Base-by-base conservation (phyloP, 2,888 invertebrate species). In the Agrochola lychnidis region DNA sequence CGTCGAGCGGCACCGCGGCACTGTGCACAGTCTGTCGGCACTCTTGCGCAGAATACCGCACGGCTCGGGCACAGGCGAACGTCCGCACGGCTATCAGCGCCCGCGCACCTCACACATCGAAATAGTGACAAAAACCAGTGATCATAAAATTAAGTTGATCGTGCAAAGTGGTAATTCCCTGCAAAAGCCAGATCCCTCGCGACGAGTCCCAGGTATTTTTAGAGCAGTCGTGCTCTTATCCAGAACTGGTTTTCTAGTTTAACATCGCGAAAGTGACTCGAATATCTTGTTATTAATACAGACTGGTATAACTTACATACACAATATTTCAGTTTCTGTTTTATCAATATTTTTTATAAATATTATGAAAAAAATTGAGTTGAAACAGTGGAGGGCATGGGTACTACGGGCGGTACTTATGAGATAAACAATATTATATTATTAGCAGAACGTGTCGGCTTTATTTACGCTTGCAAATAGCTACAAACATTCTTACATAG, bases 171-270 rank as follows among this genome's bases (percentile, higher is more conserved):
- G 81, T 84, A 85, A 90, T 88, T 89, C 89, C 87, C 81, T 86
- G 83, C 77, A 78, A 78, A 89, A 82, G 84, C 84, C 87, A 90
- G 89, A 90, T 86, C 88, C 89, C 86, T 86, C 51, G 64, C 57
- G 78, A 90, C 92, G 82, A 88, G 86, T 88, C 84, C 87, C 91
- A 93, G 95, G 94, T 96, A 96, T 95, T 94, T 95, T 93, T 93
- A 95, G 91, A 91, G 86, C 85, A 84, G 71, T 85, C 88, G 84
- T 81, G 81, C 86, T 87, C 74, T 82, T 87, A 79, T 85, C 84
- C 84, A 89, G 81, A 94, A 95, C 95, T 90, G 94, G 94, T 95
- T 95, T 88, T 89, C 88, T 88, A 89, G 89, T 85, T 89, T 84
- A 87, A 87, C 87, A 91, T 90, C 91, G 93, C 93, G 93, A 94